These are phyloP conservation scores for Apogon hyalosoma DNA, from an alignment of 2,797 vertebrate species.

Conservation along the genomic window DNA sequence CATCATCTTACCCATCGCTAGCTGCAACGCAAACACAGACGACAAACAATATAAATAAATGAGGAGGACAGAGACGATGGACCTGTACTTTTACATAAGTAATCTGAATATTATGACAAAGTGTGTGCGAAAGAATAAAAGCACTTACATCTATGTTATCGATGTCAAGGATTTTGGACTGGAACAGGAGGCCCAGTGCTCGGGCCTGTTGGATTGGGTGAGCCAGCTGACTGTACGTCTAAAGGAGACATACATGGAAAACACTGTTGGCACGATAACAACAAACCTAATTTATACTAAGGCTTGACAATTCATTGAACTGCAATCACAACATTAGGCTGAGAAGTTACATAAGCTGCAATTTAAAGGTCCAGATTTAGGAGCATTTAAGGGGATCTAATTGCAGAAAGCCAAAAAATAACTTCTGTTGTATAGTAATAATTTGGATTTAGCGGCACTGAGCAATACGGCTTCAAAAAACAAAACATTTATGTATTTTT, in stretches of 20 bases:
- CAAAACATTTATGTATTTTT: too few species aligned
- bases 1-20: conserved; percentile 97
- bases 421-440: too few species aligned
- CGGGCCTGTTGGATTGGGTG: conserved; percentile 93
- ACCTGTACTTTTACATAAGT: neutral
- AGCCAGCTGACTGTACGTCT: conserved; percentile 94
- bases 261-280: neutral
- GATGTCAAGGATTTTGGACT: conserved; percentile 92
- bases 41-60: neutral
- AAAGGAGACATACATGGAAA: conserved; percentile 43
- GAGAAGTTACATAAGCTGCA: too few species aligned
- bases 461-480: too few species aligned
- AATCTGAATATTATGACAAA: neutral
- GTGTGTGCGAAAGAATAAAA: neutral
- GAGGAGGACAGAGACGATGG: neutral
- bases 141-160: conserved; percentile 93
- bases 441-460: too few species aligned
- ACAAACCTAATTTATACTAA: too few species aligned
- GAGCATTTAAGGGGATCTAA: too few species aligned
- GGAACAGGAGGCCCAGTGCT: conserved; percentile 89
- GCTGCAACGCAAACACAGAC: conserved; percentile 71
- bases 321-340: too few species aligned
- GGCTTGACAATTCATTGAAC: too few species aligned
- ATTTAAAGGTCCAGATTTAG: too few species aligned
- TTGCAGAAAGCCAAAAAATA: too few species aligned